Evolutionary conservation across 2,888 invertebrate genomes (phyloP).

Genomic region (Leucophenga montana): DNA sequence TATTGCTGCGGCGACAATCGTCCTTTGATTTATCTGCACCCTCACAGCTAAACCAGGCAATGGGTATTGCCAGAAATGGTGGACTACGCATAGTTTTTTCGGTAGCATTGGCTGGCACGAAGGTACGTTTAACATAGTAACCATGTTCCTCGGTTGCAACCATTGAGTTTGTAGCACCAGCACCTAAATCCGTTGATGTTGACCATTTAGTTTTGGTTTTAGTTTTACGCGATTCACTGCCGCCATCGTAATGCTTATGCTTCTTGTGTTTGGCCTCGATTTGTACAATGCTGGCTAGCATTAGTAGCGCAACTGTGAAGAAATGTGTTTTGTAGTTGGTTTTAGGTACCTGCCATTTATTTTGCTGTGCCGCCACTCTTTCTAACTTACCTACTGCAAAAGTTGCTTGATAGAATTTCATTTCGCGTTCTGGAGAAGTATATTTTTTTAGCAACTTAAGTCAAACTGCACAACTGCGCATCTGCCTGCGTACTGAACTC

Average conservation of each 20-base stretch:
- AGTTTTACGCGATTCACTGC: conserved; percentile 47
- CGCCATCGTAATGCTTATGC: conserved; percentile 54
- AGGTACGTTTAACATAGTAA: conserved; percentile 68
- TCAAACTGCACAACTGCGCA: conserved; percentile 51
- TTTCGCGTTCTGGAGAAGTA: conserved; percentile 18
- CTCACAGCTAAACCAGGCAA: conserved; percentile 62
- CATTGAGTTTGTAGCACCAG: conserved; percentile 46
- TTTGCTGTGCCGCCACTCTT: background rate
- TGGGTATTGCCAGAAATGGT: conserved; percentile 65
- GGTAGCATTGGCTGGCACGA: conserved; percentile 43
- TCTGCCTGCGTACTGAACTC: conserved; percentile 50
- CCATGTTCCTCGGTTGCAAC: conserved; percentile 66
- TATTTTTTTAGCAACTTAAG: background rate
- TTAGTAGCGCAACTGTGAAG: conserved; percentile 46
- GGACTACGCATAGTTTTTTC: conserved; percentile 50
- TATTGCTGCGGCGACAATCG: conserved; percentile 52
- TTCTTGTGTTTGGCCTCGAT: conserved; percentile 57
- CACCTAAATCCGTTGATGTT: conserved; percentile 54
- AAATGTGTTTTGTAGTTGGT: background rate
- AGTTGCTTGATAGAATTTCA: conserved; percentile 47
- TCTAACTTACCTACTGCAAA: conserved; percentile 51
- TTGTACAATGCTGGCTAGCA: conserved; percentile 41
- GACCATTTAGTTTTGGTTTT: conserved; percentile 70
- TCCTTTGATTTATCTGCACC: conserved; percentile 16
- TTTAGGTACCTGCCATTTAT: background rate